These are phyloP conservation scores for Paralvinella palmiformis DNA, from an alignment of 1,140 invertebrate species.

Conservation along the genomic window DNA sequence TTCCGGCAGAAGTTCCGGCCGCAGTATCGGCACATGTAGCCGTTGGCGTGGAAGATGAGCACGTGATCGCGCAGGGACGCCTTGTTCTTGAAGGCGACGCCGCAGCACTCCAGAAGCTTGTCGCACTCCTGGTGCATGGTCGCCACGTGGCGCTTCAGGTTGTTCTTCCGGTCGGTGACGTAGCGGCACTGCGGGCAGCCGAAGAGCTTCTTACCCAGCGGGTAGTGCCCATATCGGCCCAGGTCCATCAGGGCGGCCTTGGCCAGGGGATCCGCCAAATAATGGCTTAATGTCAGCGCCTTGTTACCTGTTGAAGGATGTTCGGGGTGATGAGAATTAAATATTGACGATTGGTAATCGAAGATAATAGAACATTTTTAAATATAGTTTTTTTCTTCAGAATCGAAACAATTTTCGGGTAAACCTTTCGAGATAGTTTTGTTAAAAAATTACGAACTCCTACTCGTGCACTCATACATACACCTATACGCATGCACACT, in stretches of 20 bases:
- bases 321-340: neutral
- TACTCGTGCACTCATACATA: neutral
- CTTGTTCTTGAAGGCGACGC: slow-evolving; percentile 48
- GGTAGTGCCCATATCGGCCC: slow-evolving; percentile 2
- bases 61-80: slow-evolving; percentile 50
- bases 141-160: slow-evolving; percentile 51
- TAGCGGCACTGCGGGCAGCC: slow-evolving; percentile 49
- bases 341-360: neutral
- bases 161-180: slow-evolving; percentile 52
- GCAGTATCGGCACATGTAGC: slow-evolving; percentile 51
- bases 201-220: slow-evolving; percentile 31
- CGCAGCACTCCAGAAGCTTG: slow-evolving; percentile 50
- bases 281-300: neutral
- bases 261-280: neutral
- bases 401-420: neutral
- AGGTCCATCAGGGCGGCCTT: neutral
- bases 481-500: neutral
- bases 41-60: slow-evolving; percentile 46
- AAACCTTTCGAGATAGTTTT: neutral
- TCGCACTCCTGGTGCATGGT: slow-evolving; percentile 52
- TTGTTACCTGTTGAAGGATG: neutral
- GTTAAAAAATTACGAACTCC: too few species aligned
- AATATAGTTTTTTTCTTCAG: neutral
- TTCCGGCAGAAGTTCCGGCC: slow-evolving; percentile 51
- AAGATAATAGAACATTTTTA: neutral